Conservation (phyloP, 2,113 vertebrate species). For the Prolemur simus region DNA sequence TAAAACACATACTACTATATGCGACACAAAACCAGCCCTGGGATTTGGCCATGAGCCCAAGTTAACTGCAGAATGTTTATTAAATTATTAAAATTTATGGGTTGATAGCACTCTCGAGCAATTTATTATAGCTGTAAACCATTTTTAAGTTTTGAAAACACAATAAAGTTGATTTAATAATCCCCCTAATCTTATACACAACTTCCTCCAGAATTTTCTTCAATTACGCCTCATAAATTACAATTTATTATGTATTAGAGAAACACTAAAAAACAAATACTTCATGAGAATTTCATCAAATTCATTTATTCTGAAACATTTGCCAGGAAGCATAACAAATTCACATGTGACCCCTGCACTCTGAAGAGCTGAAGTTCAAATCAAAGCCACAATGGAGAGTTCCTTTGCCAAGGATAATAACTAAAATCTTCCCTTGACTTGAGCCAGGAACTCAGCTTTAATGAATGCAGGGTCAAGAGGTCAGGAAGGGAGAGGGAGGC, state of each 20-base stretch:
- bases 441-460: conserved; percentile 59
- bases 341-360: conserved; percentile 71
- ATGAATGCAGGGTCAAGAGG: conserved; percentile 44
- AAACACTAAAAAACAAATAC: conserved; percentile 82
- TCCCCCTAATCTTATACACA: conserved; percentile 81
- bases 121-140: conserved; percentile 83
- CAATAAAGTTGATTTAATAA: conserved; percentile 86
- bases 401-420: conserved; percentile 77
- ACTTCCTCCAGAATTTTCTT: conserved; percentile 83
- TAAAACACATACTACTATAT: conserved; percentile 72
- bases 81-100: conserved; percentile 85
- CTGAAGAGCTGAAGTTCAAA: conserved; percentile 58
- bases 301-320: conserved; percentile 77
- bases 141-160: conserved; percentile 85
- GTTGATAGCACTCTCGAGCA: conserved; percentile 78
- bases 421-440: conserved; percentile 68
- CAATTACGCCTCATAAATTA: conserved; percentile 81
- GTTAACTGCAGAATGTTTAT: conserved; percentile 79
- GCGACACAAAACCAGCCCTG: conserved; percentile 63
- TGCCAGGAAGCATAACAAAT: conserved; percentile 79
- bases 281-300: conserved; percentile 80
- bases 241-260: conserved; percentile 79
- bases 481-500: conserved; percentile 31
- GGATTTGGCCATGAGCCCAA: conserved; percentile 70
- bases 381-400: conserved; percentile 63